phyloP scores from a whole-genome alignment of 30 jellyfish, hydroid and myxozoan genomes.

The Aurelia sp. region DNA sequence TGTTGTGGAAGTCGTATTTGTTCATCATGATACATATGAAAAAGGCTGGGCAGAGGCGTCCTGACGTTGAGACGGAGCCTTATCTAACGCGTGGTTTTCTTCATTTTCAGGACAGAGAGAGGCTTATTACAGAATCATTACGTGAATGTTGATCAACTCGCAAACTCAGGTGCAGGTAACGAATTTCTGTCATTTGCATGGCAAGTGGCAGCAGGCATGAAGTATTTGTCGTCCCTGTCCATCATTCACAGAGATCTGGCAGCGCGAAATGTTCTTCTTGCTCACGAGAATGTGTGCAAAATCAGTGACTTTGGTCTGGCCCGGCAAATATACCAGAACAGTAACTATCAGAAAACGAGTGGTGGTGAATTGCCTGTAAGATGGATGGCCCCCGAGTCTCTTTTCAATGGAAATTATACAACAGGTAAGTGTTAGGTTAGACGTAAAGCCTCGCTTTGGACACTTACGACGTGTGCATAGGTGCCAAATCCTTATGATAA shows the following conservation, averaged over 20 bases:
- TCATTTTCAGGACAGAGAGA: constrained; percentile 23
- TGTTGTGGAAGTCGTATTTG: no score
- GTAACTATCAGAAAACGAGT: constrained; percentile 58
- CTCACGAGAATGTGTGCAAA: constrained; percentile 90
- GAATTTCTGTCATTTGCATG: constrained; percentile 80
- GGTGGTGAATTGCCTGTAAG: constrained; percentile 87
- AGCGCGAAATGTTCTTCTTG: constrained; percentile 81
- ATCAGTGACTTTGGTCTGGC: constrained; percentile 81
- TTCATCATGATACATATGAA: no score
- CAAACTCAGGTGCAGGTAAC: constrained; percentile 2
- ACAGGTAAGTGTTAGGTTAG: constrained; percentile 1
- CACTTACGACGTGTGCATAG: no score
- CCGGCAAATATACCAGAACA: constrained; percentile 70
- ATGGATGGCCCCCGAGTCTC: constrained; percentile 92
- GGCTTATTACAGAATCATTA: constrained; percentile 26
- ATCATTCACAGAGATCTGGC: constrained; percentile 90
- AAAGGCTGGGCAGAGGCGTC: no score
- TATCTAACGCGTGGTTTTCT: no score
- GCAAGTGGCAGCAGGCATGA: constrained; percentile 97
- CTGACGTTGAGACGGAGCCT: no score
- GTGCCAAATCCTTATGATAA: no score
- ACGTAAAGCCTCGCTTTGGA: no score
- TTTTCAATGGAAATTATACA: constrained; percentile 72
- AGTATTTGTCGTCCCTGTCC: constrained; percentile 71
- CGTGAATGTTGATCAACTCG: constrained; percentile 6